Conservation (phyloP, 37 sponge, comb jelly and placozoan species). For the Cliona cf. orientalis region DNA sequence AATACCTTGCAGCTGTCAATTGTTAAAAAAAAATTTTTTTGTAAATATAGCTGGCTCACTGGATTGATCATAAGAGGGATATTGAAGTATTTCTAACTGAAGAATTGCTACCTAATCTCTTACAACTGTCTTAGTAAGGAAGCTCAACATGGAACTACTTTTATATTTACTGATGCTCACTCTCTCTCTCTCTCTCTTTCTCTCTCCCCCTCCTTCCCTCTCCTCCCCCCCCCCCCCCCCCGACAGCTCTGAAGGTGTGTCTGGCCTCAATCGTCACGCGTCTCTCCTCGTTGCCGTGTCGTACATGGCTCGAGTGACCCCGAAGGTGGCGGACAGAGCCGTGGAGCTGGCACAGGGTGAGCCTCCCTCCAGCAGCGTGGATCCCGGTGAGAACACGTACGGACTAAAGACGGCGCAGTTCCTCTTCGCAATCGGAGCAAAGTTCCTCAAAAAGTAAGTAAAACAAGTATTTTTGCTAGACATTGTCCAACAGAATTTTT, state of each 20-base stretch:
- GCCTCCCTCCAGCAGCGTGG: background rate
- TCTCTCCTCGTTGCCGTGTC: slow-evolving; percentile 41
- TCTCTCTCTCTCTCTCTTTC: background rate
- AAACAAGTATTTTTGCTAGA: no score
- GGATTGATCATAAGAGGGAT: slow-evolving; percentile 46
- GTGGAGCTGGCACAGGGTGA: slow-evolving; percentile 24
- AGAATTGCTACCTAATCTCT: slow-evolving; percentile 55
- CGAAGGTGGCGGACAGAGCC: slow-evolving; percentile 64
- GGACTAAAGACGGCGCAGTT: slow-evolving; percentile 57
- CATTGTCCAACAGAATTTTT: no score
- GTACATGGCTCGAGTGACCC: slow-evolving; percentile 65
- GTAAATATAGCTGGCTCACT: slow-evolving; percentile 35
- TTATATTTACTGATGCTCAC: background rate
- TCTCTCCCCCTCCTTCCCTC: background rate
- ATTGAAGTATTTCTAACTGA: slow-evolving; percentile 53
- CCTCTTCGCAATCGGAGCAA: slow-evolving; percentile 61
- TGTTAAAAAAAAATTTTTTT: background rate
- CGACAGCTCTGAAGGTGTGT: background rate
- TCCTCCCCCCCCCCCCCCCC: background rate
- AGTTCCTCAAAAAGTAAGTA: slow-evolving; percentile 50
- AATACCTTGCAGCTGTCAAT: background rate
- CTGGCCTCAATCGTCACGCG: background rate
- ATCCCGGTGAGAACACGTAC: slow-evolving; percentile 2
- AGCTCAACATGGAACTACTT: background rate
- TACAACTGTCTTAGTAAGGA: slow-evolving; percentile 52